Evolutionary conservation across 1,140 invertebrate genomes (phyloP), one percentile per base, ranked within the genome.

Genomic region (Drosophila ercepeae): DNA sequence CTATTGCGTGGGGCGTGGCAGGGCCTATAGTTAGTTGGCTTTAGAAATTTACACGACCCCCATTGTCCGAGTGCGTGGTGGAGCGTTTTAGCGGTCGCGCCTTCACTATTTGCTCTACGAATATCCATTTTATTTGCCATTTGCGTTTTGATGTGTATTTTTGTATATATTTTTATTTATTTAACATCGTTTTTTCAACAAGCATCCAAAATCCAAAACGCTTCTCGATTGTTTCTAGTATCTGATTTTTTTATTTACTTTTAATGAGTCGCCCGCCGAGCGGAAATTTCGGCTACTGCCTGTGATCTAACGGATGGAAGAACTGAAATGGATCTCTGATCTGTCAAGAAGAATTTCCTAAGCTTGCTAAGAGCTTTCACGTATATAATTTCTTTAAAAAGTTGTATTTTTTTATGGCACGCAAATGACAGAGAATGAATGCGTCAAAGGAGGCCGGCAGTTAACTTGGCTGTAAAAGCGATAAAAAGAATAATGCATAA

Each of bases 181-280:
- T 77, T 82, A 84, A 77, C 82, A 84, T 88, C 84, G 82, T 84
- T 84, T 77, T 69, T 82, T 86, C 71, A 84, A 86, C 76, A 84
- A 86, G 61, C 71, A 71, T 36, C 18, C 19, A 19, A 51, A 86
- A 71, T 36, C 18, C 19, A 19, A 51, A 86, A 58, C 53, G 75
- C 75, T 53, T 44, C 49, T 75, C 81, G 79, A 84, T 84, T 84
- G 79, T 86, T 86, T 83, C 75, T 86, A 63, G 75, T 73, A 63
- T 69, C 81, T 79, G 61, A 60, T 83, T 88, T 84, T 84, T 86
- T 86, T 86, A 88, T 86, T 86, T 86, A 88, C 75, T 86, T 86
- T 86, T 86, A 88, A 86, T 86, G 76, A 59, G 78, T 75, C 59
- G 55, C 63, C 52, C 49, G 44, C 25, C 23, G 70, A 34, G 42